Evolutionary conservation across 2,797 vertebrate genomes (phyloP).

Genomic region (Ambastaia sidthimunki): DNA sequence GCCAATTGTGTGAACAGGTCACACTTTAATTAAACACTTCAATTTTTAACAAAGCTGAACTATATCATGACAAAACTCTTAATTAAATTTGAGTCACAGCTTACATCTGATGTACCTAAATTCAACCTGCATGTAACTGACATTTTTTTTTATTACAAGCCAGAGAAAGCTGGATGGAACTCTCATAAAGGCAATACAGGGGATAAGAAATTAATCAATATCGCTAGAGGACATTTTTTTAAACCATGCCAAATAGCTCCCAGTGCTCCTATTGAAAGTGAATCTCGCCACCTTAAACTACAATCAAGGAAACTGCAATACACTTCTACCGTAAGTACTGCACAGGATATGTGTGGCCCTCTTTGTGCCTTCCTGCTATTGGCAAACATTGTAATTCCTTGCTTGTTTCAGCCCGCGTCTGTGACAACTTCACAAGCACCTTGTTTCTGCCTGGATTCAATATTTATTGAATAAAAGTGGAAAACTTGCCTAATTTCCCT

Average conservation of each 20-base stretch:
- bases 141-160: conserved; percentile 37
- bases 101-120: not conserved
- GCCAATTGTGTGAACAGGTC: not conserved
- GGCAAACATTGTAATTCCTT: not conserved
- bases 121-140: conserved; percentile 4
- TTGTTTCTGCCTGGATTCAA: conserved; percentile 46
- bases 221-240: not conserved
- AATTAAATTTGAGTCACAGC: not conserved
- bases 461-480: conserved; percentile 63
- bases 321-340: not conserved
- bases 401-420: conserved; percentile 14
- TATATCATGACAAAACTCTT: conserved; percentile 2
- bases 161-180: conserved; percentile 25
- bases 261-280: not conserved
- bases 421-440: conserved; percentile 29
- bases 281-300: not conserved
- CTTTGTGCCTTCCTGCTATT: not conserved
- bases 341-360: not conserved
- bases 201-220: not conserved
- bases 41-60: not conserved
- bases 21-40: not conserved
- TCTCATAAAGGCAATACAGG: not conserved
- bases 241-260: not conserved
- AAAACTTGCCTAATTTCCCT: conserved; percentile 49
- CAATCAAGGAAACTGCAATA: not conserved